Evolutionary conservation across 2,113 vertebrate genomes (phyloP), one percentile per base, ranked within the genome.

Genomic region (Sceloporus tristichus): DNA sequence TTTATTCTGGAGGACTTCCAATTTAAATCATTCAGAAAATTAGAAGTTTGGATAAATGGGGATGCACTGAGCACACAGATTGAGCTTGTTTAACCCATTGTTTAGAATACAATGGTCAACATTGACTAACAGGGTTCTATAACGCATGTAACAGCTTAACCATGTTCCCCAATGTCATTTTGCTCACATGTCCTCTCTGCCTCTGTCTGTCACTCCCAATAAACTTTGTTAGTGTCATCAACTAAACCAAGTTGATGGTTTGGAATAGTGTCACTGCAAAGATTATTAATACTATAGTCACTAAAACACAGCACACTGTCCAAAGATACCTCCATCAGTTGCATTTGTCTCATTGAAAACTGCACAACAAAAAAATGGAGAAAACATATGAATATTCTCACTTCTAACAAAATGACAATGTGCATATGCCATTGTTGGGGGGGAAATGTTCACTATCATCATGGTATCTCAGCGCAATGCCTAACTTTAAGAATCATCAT

Each of bases 291-390:
- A 83, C 42, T 90, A 86, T 85, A 93, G 85, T 82, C 93, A 83
- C 14, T 56, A 85, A 87, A 76, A 53, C 95, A 94, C 92, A 88
- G 84, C 95, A 96, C 94, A 92, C 94, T 83, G 85, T 25, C 0
- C 0, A 38, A 84, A 94, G 95, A 93, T 94, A 95, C 92, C 87
- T 95, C 93, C 90, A 82, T 96, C 91, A 95, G 85, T 53, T 81
- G 92, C 86, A 87, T 94, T 66, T 91, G 87, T 93, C 94, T 94
- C 88, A 68, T 95, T 94, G 96, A 93, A 70, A 93, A 73, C 94
- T 96, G 90, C 81, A 87, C 56, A 76, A 42, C 84, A 71, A 91
- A 94, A 56, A 90, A 87, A 94, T 56, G 94, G 77, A 85, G 90
- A 95, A 92, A 90, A 23, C 10, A 92, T 76, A 83, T 70, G 8